Conservation (phyloP, 1,140 invertebrate genomes). For the Goniozus legneri region DNA sequence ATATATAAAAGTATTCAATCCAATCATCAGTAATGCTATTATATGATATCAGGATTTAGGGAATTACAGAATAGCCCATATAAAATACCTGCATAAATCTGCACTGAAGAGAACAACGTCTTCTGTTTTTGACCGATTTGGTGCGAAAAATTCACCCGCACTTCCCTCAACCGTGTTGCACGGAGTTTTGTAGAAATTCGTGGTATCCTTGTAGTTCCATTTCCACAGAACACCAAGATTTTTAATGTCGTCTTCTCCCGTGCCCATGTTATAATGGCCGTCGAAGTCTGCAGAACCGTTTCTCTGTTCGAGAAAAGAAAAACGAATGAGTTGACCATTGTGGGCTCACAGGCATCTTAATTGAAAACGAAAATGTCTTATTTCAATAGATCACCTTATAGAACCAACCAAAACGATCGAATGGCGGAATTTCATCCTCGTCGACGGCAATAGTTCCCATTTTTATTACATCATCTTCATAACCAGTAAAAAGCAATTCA, state of each 20-base stretch:
- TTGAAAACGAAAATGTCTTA: background rate
- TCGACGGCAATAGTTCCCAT: constrained; percentile 58
- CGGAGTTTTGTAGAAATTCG: constrained; percentile 59
- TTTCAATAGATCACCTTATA: constrained; percentile 61
- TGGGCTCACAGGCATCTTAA: background rate
- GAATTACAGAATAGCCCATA: too few relatives aligned
- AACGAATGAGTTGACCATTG: background rate
- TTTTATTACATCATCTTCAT: constrained; percentile 66
- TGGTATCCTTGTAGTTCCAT: constrained; percentile 67
- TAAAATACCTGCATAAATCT: constrained; percentile 71
- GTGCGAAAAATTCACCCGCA: constrained; percentile 74
- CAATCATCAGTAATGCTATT: constrained; percentile 20
- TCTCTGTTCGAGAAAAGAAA: constrained; percentile 53
- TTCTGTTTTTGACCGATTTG: constrained; percentile 56
- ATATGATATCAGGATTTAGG: constrained; percentile 8
- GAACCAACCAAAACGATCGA: constrained; percentile 78
- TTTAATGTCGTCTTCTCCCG: constrained; percentile 58
- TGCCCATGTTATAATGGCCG: constrained; percentile 71
- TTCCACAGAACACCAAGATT: constrained; percentile 63
- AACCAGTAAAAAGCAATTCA: constrained; percentile 77
- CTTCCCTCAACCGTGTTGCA: constrained; percentile 64
- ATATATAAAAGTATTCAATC: constrained; percentile 34
- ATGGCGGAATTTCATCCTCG: constrained; percentile 57
- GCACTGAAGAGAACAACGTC: constrained; percentile 62
- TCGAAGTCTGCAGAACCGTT: constrained; percentile 71